Evolutionary conservation across 2,888 invertebrate species (phyloP).

Genomic region (Megastigmus dorsalis): DNA sequence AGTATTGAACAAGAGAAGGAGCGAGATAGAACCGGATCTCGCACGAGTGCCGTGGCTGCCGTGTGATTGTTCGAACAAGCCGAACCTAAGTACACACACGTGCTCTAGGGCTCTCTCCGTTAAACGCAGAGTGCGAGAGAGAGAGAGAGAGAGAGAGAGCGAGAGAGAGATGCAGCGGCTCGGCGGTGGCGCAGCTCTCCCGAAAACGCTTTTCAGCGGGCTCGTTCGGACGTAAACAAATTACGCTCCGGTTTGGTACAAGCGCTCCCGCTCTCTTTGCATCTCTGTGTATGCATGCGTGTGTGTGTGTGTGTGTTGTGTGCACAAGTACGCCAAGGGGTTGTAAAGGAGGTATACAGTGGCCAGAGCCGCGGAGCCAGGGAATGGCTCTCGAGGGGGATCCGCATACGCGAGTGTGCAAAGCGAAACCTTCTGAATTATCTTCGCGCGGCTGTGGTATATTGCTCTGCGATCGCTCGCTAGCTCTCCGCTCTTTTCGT

Average conservation of each 20-base stretch:
- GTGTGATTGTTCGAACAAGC: too few relatives aligned
- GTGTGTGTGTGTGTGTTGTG: too few relatives aligned
- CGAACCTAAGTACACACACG: too few relatives aligned
- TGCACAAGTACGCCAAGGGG: not conserved
- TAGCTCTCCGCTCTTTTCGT: not conserved
- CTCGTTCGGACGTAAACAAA: slow-evolving; percentile 58
- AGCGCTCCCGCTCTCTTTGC: not conserved
- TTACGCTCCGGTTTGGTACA: slow-evolving; percentile 29
- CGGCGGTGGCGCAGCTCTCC: too few relatives aligned
- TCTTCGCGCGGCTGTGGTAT: not conserved
- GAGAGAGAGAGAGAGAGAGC: too few relatives aligned
- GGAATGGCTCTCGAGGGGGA: slow-evolving; percentile 43
- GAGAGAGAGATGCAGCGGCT: too few relatives aligned
- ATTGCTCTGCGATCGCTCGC: not conserved
- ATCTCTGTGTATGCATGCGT: not conserved
- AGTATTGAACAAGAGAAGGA: too few relatives aligned
- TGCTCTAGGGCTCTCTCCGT: too few relatives aligned
- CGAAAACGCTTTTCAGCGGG: slow-evolving; percentile 57
- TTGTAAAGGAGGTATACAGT: not conserved
- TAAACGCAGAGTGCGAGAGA: too few relatives aligned
- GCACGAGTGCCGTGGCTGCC: too few relatives aligned
- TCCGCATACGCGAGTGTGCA: too few relatives aligned
- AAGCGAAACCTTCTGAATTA: slow-evolving; percentile 25
- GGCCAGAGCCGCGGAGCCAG: not conserved
- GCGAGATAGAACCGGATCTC: too few relatives aligned